These are phyloP conservation scores for Dicrurus megarhynchus DNA, from an alignment of 2,113 vertebrate species.

Conservation along the genomic window DNA sequence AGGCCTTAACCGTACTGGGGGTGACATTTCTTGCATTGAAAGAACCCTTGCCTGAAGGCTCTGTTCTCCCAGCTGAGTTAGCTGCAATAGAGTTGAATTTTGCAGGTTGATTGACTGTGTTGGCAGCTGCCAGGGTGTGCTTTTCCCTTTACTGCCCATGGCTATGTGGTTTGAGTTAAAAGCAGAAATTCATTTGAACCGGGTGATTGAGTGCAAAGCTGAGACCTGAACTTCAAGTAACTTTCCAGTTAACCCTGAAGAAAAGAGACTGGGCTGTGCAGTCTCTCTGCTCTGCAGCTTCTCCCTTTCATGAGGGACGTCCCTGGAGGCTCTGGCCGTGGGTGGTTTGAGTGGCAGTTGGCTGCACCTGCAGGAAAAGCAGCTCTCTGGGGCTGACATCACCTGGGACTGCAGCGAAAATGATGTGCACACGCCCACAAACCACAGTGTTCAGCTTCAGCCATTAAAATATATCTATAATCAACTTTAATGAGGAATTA, in stretches of 20 bases:
- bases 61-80: background rate
- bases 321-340: background rate
- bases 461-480: slow-evolving; percentile 11
- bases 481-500: slow-evolving; percentile 29
- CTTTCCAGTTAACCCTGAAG: background rate
- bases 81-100: background rate
- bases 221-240: background rate
- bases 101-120: background rate
- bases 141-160: background rate
- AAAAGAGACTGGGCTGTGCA: background rate
- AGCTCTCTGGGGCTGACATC: background rate
- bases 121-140: slow-evolving; percentile 12
- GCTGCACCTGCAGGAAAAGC: slow-evolving; percentile 11
- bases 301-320: background rate
- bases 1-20: background rate
- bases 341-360: background rate
- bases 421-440: background rate
- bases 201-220: background rate
- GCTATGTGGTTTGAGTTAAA: background rate
- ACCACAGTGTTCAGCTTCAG: background rate
- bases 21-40: background rate
- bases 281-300: background rate
- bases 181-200: background rate
- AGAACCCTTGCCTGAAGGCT: background rate
- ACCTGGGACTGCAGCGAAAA: background rate